A percentile compares a stretch with the other conserved stretches of the same genome.
Evolutionary conservation across 2,113 vertebrate species (phyloP).

Genomic region (Bufo gargarizans): DNA sequence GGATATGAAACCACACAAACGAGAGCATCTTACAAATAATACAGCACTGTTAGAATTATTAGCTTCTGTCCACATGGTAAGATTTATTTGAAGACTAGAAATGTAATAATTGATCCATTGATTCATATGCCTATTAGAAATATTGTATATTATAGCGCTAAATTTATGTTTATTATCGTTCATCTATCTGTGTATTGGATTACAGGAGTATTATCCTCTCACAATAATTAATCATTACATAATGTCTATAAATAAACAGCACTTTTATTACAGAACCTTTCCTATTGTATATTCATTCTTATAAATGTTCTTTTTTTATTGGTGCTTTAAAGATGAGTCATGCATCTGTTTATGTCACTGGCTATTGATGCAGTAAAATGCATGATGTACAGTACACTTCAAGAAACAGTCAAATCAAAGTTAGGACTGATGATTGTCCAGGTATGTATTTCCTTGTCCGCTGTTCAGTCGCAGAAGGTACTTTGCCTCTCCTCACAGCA

Average conservation of each 20-base stretch:
- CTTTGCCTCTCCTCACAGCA: too few relatives aligned
- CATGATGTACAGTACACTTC: not conserved
- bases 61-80: not conserved
- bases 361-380: too few relatives aligned
- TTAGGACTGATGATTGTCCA: not conserved
- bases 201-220: slow-evolving; percentile 76
- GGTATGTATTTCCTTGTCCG: not conserved
- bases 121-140: slow-evolving; percentile 70
- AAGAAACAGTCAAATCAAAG: not conserved
- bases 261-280: slow-evolving; percentile 73
- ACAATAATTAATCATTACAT: slow-evolving; percentile 81
- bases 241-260: slow-evolving; percentile 81
- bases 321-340: not conserved
- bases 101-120: slow-evolving; percentile 53
- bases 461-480: not conserved
- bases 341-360: not conserved
- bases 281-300: not conserved
- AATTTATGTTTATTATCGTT: slow-evolving; percentile 70
- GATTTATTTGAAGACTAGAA: not conserved
- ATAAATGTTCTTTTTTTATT: not conserved
- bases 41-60: not conserved
- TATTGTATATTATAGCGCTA: slow-evolving; percentile 72
- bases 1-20: not conserved
- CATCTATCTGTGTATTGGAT: slow-evolving; percentile 71
- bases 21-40: slow-evolving; percentile 1